Base-by-base conservation (phyloP, 2,797 vertebrate species). In the Pseudochirops cupreus region DNA sequence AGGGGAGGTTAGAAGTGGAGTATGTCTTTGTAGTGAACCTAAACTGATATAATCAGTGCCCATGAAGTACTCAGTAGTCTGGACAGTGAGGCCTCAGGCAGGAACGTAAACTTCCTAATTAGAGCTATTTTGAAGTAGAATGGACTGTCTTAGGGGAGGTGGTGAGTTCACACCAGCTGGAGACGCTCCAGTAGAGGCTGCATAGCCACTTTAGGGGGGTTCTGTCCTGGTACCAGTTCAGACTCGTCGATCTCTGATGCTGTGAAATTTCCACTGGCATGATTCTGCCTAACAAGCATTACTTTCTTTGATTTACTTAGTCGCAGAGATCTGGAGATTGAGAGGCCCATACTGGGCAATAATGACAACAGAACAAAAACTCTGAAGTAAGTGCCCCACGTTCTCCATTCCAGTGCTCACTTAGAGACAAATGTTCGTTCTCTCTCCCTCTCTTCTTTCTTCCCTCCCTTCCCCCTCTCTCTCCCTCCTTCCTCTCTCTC, bases 261-360 rank as follows among this genome's bases (percentile, higher is more conserved):
- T 87, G 3, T 87, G 74, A 39, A 39, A 74, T 87, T 24, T 56
- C 33, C 67, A 9, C 92, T 91, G 54, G 82, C 14, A 39, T 92
- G 62, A 82, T 92, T 97, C 95, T 94, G 92, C 95, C 94, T 97
- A 39, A 96, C 74, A 95, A 54, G 29, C 56, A 2, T 93, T 97
- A 56, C 62, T 98, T 96, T 93, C 54, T 59, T 97, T 98, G 96
- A 92, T 97, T 94, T 98, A 97, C 62, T 97, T 24, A 99, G 99
- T 96, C 99, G 99, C 39, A 98, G 97, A 97, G 99, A 99, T 97
- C 97, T 99, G 98, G 99, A 99, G 98, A 99, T 99, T 91, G 99
- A 99, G 98, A 99, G 99, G 95, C 99, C 99, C 0, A 14, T 99
- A 91, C 93, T 98, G 62, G 99, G 99, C 95, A 97, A 99, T 97